phyloP scores from a whole-genome alignment of 2,797 vertebrate species.

The Scomberomorus guttatus region DNA sequence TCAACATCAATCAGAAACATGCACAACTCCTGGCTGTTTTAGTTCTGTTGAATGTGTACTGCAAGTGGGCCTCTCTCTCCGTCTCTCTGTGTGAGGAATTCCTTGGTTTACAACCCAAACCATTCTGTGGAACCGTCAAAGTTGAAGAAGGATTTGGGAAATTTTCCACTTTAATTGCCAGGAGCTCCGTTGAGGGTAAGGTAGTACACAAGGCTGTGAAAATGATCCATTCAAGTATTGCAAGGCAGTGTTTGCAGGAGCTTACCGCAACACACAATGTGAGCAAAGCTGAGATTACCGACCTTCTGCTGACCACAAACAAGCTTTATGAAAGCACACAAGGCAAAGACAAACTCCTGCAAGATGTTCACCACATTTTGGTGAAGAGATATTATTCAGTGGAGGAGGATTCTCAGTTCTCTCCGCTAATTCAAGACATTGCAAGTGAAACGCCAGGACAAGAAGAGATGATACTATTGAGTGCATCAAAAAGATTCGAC shows the following conservation, averaged over 20 bases:
- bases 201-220: conserved; percentile 68
- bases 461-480: conserved; percentile 74
- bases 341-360: conserved; percentile 70
- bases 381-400: conserved; percentile 66
- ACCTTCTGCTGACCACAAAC: conserved; percentile 71
- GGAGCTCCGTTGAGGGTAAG: conserved; percentile 45
- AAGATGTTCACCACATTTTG: conserved; percentile 73
- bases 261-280: conserved; percentile 61
- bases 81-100: conserved; percentile 80
- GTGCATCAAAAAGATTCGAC: conserved; percentile 70
- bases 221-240: conserved; percentile 75
- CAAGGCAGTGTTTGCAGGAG: conserved; percentile 75
- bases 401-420: conserved; percentile 62
- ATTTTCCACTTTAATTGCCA: conserved; percentile 75
- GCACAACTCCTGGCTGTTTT: conserved; percentile 79
- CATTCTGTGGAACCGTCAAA: conserved; percentile 56
- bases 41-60: conserved; percentile 73
- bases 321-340: conserved; percentile 70
- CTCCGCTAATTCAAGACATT: conserved; percentile 78
- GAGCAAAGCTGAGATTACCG: conserved; percentile 60
- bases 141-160: conserved; percentile 73
- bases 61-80: conserved; percentile 66
- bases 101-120: conserved; percentile 68
- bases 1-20: conserved; percentile 67
- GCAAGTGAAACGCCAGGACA: conserved; percentile 61